phyloP scores from a whole-genome alignment of 2,888 invertebrate species.

The Pasiphila rectangulata region DNA sequence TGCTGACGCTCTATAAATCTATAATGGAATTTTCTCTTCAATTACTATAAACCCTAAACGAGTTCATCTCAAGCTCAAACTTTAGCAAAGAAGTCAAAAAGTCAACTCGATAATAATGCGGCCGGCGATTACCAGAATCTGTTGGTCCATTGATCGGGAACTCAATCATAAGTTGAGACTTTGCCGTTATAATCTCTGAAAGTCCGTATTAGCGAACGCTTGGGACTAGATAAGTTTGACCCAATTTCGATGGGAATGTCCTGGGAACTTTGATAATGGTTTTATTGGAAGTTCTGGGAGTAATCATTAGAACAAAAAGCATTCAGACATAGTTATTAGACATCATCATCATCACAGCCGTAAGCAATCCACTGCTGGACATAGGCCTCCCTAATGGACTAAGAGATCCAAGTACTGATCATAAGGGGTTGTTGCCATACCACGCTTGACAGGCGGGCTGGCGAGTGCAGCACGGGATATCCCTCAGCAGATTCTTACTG shows the following conservation, averaged over 20 bases:
- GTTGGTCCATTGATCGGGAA: constrained; percentile 22
- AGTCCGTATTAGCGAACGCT: constrained; percentile 23
- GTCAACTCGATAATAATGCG: not conserved
- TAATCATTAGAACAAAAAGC: too few relatives aligned
- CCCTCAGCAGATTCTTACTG: too few relatives aligned
- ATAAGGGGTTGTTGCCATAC: too few relatives aligned
- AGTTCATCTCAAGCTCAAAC: not conserved
- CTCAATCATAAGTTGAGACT: constrained; percentile 21
- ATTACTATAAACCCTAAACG: not conserved
- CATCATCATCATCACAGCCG: too few relatives aligned
- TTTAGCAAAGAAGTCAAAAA: not conserved
- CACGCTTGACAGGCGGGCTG: too few relatives aligned
- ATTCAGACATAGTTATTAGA: too few relatives aligned
- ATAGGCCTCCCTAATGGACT: too few relatives aligned
- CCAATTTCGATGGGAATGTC: constrained; percentile 16
- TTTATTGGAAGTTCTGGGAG: too few relatives aligned
- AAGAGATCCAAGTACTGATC: too few relatives aligned
- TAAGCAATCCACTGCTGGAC: too few relatives aligned
- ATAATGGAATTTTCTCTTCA: not conserved
- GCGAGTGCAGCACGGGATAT: too few relatives aligned
- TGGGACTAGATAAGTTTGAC: constrained; percentile 17
- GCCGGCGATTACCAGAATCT: constrained; percentile 15
- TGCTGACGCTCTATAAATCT: not conserved
- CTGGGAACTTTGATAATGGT: not conserved
- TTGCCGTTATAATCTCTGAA: constrained; percentile 26